A percentile compares a stretch with the other conserved stretches of the same genome.
phyloP scores from a whole-genome alignment of 2,113 vertebrate species.

The Pelusios castaneus region DNA sequence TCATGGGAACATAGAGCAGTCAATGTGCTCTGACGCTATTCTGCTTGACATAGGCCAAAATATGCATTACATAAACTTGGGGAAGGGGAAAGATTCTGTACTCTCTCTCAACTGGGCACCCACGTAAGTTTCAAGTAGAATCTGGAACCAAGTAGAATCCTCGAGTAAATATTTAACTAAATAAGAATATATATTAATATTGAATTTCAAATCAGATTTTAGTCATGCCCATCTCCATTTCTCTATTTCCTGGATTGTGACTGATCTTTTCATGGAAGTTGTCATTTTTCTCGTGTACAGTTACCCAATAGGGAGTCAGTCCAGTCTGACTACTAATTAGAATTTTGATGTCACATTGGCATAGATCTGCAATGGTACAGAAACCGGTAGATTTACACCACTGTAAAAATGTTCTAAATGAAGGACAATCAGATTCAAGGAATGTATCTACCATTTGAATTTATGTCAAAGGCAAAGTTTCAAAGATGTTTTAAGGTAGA shows the following conservation, averaged over 20 bases:
- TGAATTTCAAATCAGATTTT: neutral
- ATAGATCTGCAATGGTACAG: neutral
- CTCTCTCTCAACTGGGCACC: neutral
- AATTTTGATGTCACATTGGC: neutral
- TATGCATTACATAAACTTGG: neutral
- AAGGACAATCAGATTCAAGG: neutral
- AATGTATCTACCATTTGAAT: neutral
- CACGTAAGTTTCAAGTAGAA: neutral
- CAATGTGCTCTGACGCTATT: neutral
- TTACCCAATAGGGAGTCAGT: neutral
- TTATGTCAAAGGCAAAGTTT: neutral
- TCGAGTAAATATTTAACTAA: neutral
- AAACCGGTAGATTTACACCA: accelerated
- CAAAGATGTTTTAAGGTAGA: neutral
- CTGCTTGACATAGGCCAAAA: neutral
- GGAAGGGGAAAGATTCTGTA: neutral
- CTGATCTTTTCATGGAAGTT: neutral
- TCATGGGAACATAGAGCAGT: neutral
- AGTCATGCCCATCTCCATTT: neutral
- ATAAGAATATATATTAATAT: neutral
- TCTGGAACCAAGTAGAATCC: neutral
- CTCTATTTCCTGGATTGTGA: neutral
- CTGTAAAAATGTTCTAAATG: neutral
- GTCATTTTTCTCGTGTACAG: neutral
- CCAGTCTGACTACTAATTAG: neutral